These are phyloP conservation scores for Caenorhabditis remanei DNA, from an alignment of 1,140 invertebrate species.

Conservation along the genomic window DNA sequence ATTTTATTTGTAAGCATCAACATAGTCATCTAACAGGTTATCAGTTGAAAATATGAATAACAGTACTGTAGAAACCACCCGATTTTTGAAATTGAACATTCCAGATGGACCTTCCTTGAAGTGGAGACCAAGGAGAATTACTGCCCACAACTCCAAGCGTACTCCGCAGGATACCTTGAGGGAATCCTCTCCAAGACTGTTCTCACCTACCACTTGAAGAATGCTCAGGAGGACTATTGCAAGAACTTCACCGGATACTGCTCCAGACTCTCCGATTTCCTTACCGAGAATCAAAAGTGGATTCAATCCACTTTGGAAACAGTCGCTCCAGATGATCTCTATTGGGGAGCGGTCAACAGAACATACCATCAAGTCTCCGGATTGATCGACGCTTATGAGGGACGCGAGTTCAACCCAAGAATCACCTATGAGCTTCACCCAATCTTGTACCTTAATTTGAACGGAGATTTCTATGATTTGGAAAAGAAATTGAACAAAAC, in stretches of 20 bases:
- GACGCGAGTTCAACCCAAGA: constrained; percentile 63
- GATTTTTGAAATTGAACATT: constrained; percentile 33
- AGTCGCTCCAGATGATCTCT: constrained; percentile 72
- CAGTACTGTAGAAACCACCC: not conserved
- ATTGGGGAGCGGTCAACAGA: constrained; percentile 78
- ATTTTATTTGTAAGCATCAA: not conserved
- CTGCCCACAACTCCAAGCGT: constrained; percentile 71
- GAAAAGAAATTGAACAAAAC: constrained; percentile 79
- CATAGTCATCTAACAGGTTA: not conserved
- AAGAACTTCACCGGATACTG: constrained; percentile 75
- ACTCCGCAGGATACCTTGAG: constrained; percentile 75
- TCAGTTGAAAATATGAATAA: not conserved
- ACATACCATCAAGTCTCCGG: constrained; percentile 80
- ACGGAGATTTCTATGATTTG: constrained; percentile 86
- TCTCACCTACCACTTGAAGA: constrained; percentile 69
- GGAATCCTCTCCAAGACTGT: constrained; percentile 69
- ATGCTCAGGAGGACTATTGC: constrained; percentile 72
- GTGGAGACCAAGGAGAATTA: constrained; percentile 67
- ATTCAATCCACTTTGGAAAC: constrained; percentile 68
- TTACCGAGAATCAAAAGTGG: constrained; percentile 72
- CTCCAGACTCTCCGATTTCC: constrained; percentile 68
- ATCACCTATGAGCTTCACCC: constrained; percentile 69
- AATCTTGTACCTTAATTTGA: constrained; percentile 82
- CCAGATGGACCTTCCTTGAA: constrained; percentile 76
- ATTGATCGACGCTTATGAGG: constrained; percentile 79